Evolutionary conservation across 64 coral and sea anemone genomes (phyloP), one percentile per base, ranked within the genome.

Genomic region (Stylophora pistillata): DNA sequence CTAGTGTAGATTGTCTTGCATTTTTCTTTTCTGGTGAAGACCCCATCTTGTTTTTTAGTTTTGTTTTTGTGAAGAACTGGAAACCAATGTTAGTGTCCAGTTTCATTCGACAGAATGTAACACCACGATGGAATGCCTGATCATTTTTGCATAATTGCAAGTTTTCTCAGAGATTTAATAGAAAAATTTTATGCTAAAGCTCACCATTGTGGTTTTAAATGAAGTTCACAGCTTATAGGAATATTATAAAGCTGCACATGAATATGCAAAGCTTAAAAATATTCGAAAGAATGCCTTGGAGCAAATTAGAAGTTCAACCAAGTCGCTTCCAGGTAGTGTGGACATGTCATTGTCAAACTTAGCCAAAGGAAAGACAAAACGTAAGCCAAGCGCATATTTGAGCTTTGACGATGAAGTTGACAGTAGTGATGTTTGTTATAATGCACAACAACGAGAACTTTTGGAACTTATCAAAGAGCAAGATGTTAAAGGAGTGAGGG

Each of bases 31-130:
- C 57, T 41, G 53, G 15, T 26, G 72, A 72, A 17, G 89, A 64
- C 63, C 78, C 94, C 94, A 95, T 95, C 5, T 92, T 95, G 57
- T 32, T 86, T 90, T 73, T 5, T 25, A 68, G 21, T 78, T 0
- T 6, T 3, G 4, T 20, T 41, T 12, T 7, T 25, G 18, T 7
- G 21, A 28, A 1, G 27, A 23, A 26, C 77, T 79, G 29, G 61
- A 37, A 6, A 70, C 32, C 37, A 47, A 47, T 7, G 7, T 47
- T 84, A 53, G 34, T 53, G 31, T 13, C 23, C 41, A 84, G 80
- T 84, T 10, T 52, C 62, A 15, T 17, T 64, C 10, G 74, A n/a
- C 20, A 15, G 34, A 1, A 26, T n/a, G n/a, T n/a, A n/a, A n/a
- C n/a, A n/a, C n/a, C n/a, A n/a, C n/a, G n/a, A n/a, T 53, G 30